Evolutionary conservation across 2,888 invertebrate species (phyloP).

Genomic region (Pherbina coryleti): DNA sequence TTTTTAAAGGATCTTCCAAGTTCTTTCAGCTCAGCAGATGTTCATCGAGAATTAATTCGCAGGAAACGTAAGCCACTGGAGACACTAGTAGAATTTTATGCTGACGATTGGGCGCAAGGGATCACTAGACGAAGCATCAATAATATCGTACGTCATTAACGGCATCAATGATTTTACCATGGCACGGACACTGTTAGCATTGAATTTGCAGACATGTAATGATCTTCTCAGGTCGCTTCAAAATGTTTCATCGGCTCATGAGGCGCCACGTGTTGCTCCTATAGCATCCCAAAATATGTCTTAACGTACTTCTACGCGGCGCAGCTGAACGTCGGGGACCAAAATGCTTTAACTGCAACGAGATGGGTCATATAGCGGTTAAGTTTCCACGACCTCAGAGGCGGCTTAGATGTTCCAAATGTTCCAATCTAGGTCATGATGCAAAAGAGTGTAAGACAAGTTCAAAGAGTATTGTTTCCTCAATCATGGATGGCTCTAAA

Average conservation of each 20-base stretch:
- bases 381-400: conserved; percentile 17
- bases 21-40: no score
- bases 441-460: not conserved
- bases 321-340: not conserved
- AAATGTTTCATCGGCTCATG: conserved; percentile 18
- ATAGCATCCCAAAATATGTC: not conserved
- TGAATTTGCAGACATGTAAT: conserved; percentile 30
- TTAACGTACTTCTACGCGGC: not conserved
- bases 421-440: not conserved
- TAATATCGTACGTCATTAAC: conserved; percentile 46
- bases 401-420: conserved; percentile 4
- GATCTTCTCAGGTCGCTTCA: no score
- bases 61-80: no score
- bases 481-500: no score
- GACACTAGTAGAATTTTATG: no score
- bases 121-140: conserved; percentile 43
- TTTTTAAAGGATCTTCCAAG: no score
- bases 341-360: conserved; percentile 33
- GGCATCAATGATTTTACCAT: conserved; percentile 43
- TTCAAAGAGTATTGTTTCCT: no score
- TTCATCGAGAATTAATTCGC: no score
- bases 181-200: conserved; percentile 40
- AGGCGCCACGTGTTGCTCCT: not conserved
- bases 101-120: no score
- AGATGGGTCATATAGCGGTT: conserved; percentile 24